Evolutionary conservation across 2,888 invertebrate species (phyloP).

Genomic region (Oscheius sp.): DNA sequence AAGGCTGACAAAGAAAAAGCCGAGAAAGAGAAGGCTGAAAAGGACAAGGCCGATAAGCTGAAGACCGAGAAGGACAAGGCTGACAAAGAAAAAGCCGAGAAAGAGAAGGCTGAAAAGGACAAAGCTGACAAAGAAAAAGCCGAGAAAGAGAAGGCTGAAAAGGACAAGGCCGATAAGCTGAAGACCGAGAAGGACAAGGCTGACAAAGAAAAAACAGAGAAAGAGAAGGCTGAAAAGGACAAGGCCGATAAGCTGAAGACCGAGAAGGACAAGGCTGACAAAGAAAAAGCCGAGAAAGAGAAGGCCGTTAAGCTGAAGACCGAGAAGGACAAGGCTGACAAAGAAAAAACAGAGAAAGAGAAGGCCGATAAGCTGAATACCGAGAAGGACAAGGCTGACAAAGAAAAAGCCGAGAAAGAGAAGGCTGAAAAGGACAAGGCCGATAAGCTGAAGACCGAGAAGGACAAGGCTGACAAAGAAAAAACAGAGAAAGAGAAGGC

Average conservation of each 20-base stretch:
- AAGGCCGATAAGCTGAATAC: background rate
- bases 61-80: constrained; percentile 5
- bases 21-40: background rate
- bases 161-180: background rate
- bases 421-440: background rate
- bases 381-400: constrained; percentile 4
- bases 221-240: background rate
- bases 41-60: background rate
- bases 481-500: background rate
- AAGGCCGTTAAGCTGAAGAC: background rate
- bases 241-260: constrained; percentile 1
- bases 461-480: background rate
- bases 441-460: background rate
- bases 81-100: background rate
- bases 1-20: constrained; percentile 1
- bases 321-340: constrained; percentile 6
- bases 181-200: background rate
- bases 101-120: background rate
- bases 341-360: background rate
- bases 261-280: constrained; percentile 2
- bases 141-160: background rate
- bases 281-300: background rate
- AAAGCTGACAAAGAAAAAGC: background rate
- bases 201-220: background rate
- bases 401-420: background rate